Evolutionary conservation across 2,113 vertebrate genomes (phyloP), one percentile per base, ranked within the genome.

Genomic region (Puntigrus tetrazona): DNA sequence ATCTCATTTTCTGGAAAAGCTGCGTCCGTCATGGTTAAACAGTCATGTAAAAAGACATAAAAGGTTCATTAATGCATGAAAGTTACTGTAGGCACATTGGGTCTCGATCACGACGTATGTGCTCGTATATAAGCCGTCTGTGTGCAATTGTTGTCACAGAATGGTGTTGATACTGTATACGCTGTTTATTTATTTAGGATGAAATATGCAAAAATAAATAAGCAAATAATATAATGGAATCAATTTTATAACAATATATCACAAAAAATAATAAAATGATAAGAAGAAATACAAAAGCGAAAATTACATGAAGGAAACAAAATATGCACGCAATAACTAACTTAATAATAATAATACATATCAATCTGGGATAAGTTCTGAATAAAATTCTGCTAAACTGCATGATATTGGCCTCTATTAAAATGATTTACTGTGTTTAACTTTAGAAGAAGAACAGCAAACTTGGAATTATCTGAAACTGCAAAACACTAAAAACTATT

Each of bases 1-100:
- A 16, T 80, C 41, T 69, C 72, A 8, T 34, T 38, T 67, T 83
- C 63, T 47, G 61, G 41, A 67, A 80, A 80, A 47, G 77, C 77
- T 79, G 36, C 36, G 74, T 65, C 57, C 18, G 6, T 79, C 77
- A 63, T 47, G 41, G 18, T 31, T 65, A 29, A 22, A 80, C 59
- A 67, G 41, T 25, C 25, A 65, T 47, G 41, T 29, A 29, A 63
- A 79, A 63, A 29, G 52, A 41, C 14, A 45, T 5, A 63, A 45
- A 65, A 47, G 73, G 8, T 75, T 50, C 25, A 63, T 31, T 20
- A 65, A 80, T 80, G 38, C 59, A 65, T 65, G 34, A 65, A 63
- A 45, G 10, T 63, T 10, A 75, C 25, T 47, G 73, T 31, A 50
- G 73, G 50, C 0, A 16, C 29, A 75, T 31, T 75, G 43, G 43